Evolutionary conservation across 1,140 invertebrate genomes (phyloP).

Genomic region (Drosophila simulans): DNA sequence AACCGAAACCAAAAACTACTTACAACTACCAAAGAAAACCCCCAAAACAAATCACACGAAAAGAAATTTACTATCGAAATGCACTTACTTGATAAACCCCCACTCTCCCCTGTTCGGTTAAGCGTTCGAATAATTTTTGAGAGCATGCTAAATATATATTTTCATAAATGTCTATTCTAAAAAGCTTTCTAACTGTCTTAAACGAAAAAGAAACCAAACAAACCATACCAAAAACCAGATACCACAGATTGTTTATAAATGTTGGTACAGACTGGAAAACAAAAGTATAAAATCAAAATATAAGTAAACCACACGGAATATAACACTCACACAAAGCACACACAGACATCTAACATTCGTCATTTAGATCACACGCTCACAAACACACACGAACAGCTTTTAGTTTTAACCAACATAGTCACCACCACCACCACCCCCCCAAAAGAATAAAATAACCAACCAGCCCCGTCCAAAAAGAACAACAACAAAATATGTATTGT

Average conservation of each 20-base stretch:
- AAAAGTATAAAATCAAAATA: conserved; percentile 37
- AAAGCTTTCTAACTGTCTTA: conserved; percentile 60
- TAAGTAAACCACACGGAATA: conserved; percentile 38
- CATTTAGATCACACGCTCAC: conserved; percentile 35
- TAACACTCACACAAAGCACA: conserved; percentile 32
- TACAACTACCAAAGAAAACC: conserved; percentile 18
- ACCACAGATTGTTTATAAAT: conserved; percentile 33
- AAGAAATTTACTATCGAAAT: conserved; percentile 55
- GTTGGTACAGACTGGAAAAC: conserved; percentile 45
- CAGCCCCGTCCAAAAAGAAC: conserved; percentile 24
- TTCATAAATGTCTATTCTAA: conserved; percentile 84
- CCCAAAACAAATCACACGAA: conserved; percentile 28
- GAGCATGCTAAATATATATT: conserved; percentile 84
- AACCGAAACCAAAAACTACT: conserved; percentile 29
- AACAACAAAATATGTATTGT: conserved; percentile 67
- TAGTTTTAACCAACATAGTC: conserved; percentile 42
- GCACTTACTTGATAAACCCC: conserved; percentile 64
- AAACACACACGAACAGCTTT: conserved; percentile 20
- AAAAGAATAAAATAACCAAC: conserved; percentile 4
- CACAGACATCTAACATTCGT: conserved; percentile 26
- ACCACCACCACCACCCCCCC: background rate
- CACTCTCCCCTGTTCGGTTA: conserved; percentile 72
- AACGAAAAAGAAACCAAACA: conserved; percentile 43
- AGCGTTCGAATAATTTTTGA: conserved; percentile 83
- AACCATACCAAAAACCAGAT: conserved; percentile 25